Evolutionary conservation across 2,888 invertebrate genomes (phyloP).

Genomic region (Mayetiola destructor): DNA sequence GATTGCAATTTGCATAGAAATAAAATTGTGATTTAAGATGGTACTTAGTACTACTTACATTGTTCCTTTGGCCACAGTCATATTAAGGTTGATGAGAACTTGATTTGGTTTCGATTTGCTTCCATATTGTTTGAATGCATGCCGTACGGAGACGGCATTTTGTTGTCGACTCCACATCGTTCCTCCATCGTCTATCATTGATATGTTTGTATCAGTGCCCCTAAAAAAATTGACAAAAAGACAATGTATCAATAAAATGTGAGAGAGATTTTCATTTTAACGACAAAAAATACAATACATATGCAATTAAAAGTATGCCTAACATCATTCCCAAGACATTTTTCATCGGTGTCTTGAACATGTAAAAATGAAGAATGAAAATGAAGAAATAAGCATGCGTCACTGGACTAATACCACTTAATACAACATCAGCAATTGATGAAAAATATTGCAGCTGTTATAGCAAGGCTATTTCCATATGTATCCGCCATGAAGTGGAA

Average conservation of each 20-base stretch:
- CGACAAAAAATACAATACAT: background rate
- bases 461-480: no score
- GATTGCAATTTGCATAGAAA: no score
- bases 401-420: no score
- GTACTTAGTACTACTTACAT: conserved; percentile 65
- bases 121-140: conserved; percentile 82
- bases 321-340: no score
- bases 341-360: no score
- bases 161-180: conserved; percentile 53
- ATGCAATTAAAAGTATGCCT: no score
- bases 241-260: background rate
- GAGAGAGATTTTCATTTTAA: background rate
- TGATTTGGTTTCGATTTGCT: conserved; percentile 74
- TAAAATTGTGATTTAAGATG: no score
- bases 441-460: no score
- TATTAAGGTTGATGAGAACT: conserved; percentile 75
- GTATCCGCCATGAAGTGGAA: no score
- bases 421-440: no score
- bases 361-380: no score
- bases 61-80: conserved; percentile 87
- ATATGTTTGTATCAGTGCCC: conserved; percentile 31
- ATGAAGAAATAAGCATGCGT: no score
- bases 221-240: conserved; percentile 21
- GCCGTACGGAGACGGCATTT: conserved; percentile 74
- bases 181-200: conserved; percentile 33